phyloP scores from a whole-genome alignment of 2,113 vertebrate genomes.

The Sorex fumeus region DNA sequence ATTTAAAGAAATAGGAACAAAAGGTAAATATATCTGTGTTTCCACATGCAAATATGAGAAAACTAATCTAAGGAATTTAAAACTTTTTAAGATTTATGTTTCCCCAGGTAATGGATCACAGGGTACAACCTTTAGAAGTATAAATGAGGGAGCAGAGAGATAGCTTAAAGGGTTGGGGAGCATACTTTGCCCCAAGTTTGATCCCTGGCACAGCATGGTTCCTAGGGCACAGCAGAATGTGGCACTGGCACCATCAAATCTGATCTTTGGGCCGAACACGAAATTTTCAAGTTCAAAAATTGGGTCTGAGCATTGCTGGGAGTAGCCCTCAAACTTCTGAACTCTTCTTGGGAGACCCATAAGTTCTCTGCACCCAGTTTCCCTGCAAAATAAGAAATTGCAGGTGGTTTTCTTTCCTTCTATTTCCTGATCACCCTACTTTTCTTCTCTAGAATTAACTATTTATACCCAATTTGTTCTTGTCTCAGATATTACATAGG shows the following conservation, averaged over 20 bases:
- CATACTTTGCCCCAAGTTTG: no score
- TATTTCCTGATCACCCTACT: background rate
- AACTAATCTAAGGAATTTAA: constrained; percentile 20
- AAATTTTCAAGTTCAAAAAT: no score
- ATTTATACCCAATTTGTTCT: background rate
- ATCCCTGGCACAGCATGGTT: no score
- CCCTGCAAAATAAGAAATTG: no score
- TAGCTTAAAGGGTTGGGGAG: no score
- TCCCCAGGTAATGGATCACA: background rate
- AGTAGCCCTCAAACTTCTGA: no score
- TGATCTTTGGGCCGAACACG: no score
- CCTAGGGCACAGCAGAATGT: no score
- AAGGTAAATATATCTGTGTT: constrained; percentile 40
- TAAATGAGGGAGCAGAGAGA: background rate
- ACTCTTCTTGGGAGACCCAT: no score
- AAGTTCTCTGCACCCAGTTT: no score
- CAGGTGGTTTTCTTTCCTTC: background rate
- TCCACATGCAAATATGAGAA: constrained; percentile 23
- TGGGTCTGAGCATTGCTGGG: no score
- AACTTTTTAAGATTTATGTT: constrained; percentile 42
- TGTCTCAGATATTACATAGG: constrained; percentile 7
- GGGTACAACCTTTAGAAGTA: background rate
- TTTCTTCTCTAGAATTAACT: background rate
- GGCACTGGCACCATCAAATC: no score
- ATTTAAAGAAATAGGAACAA: constrained; percentile 59